A percentile compares a stretch with the other conserved stretches of the same genome.
Evolutionary conservation across 64 coral and sea anemone species (phyloP).

Genomic region (Trachythela sp.): DNA sequence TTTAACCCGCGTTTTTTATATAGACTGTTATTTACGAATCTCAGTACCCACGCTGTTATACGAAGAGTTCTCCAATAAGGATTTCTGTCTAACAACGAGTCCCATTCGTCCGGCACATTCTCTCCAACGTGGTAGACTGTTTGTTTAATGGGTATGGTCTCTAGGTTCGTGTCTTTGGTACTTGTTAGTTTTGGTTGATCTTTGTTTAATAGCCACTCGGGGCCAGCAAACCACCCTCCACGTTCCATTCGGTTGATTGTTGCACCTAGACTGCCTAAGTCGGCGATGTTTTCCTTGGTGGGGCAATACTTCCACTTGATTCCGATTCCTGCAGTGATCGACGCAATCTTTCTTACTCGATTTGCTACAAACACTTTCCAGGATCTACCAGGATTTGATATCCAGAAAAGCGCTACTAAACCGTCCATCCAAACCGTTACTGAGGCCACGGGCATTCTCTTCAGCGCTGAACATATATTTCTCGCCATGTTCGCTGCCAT

Average conservation of each 20-base stretch:
- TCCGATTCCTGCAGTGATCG: conserved; percentile 29
- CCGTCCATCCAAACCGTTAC: conserved; percentile 56
- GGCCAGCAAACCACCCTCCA: conserved; percentile 54
- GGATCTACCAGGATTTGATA: conserved; percentile 35
- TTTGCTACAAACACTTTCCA: conserved; percentile 59
- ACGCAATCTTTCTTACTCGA: conserved; percentile 35
- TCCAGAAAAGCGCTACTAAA: conserved; percentile 40
- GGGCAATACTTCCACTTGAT: conserved; percentile 47
- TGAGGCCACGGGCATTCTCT: conserved; percentile 48
- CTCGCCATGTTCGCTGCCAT: conserved; percentile 63
- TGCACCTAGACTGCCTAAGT: conserved; percentile 57
- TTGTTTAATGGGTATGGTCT: too few species aligned
- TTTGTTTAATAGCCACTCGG: conserved; percentile 53
- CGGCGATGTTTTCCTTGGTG: conserved; percentile 50
- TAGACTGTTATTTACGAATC: too few species aligned
- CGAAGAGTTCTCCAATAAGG: too few species aligned
- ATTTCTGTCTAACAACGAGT: too few species aligned
- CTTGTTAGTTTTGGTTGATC: conserved; percentile 44
- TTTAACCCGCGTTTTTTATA: too few species aligned
- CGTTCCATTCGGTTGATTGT: conserved; percentile 38
- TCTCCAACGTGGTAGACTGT: too few species aligned
- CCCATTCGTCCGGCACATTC: too few species aligned
- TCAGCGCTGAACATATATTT: conserved; percentile 46
- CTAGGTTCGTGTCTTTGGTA: conserved; percentile 17
- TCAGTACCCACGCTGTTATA: too few species aligned